Base-by-base conservation (phyloP, 2,888 invertebrate genomes). In the Drosophila antonietae region DNA sequence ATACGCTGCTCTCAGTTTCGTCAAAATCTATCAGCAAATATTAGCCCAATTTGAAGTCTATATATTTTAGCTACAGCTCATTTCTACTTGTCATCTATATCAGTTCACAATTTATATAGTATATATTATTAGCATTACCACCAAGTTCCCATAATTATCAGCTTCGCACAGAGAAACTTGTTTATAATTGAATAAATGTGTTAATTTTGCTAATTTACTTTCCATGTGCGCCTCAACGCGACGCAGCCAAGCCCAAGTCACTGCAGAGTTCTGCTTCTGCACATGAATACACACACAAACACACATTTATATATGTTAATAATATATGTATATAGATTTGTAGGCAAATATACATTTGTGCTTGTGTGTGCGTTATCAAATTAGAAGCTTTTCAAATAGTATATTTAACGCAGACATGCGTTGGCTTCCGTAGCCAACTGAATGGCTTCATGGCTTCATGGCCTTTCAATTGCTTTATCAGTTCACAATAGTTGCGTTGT, bases 401-500 rank as follows among this genome's bases (percentile, higher is more conserved):
- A 57, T 61, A 35, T 20, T 33, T 39, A 6, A 2, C 10, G 15
- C 12, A 12, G 4, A 1, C 37, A 44, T 12, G 20, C 31, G 8
- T 41, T 28, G 41, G 55, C 55, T 41, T 55, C 57, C 18, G 33
- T 15, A 62, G 14, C 47, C 28, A 43, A 52, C 14, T 15, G 15
- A 43, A 60, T 31, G 15, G 39, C 53, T 75, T 2, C 43, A 49
- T 35, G 9, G 37, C 15, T 55, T 51, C 31, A 18, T 9, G 35
- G 14, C 52, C 33, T 28, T 15, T 31, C 20, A 59, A 63, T 33
- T 67, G 67, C 60, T 49, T 78, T 75, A 75, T 75, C 79, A 64
- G 60, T 9, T 35, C 62, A 44, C 59, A 66, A 63, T 60, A 53
- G 18, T 7, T 31, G 0, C 14, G 23, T 23, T 35, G 33, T 15